These are phyloP conservation scores for Oceanites oceanicus DNA, from an alignment of 2,113 vertebrate genomes.

Conservation along the genomic window DNA sequence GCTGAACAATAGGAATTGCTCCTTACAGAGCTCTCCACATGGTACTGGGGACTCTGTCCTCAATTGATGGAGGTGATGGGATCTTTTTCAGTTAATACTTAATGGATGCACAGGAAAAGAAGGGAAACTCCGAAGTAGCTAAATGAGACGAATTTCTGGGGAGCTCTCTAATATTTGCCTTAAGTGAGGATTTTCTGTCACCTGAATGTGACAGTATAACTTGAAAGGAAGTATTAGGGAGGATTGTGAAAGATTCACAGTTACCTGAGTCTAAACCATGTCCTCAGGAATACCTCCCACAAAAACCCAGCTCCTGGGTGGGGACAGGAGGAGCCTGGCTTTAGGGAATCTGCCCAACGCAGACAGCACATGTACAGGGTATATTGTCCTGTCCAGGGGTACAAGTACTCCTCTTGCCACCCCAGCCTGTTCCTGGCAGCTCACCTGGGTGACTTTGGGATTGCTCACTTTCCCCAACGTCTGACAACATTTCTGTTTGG, in stretches of 20 bases:
- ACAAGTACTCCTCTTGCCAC: background rate
- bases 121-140: background rate
- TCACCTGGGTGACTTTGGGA: background rate
- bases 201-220: background rate
- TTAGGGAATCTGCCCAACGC: background rate
- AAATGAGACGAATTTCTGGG: background rate
- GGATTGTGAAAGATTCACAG: background rate
- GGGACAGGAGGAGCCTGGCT: background rate
- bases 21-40: background rate
- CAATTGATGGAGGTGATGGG: background rate
- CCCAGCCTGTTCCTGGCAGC: background rate
- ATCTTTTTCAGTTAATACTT: background rate
- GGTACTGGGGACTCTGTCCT: background rate
- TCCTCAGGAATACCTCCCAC: background rate
- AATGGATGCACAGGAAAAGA: background rate
- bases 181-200: background rate
- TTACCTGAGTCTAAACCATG: background rate
- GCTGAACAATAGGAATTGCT: background rate
- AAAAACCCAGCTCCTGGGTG: background rate
- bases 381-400: background rate
- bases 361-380: background rate
- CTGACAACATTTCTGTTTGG: background rate
- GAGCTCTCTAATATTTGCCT: background rate
- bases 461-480: background rate
- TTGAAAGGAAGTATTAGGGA: background rate